Evolutionary conservation across 2,797 vertebrate genomes (phyloP).

Genomic region (Sebastes hubbsi): DNA sequence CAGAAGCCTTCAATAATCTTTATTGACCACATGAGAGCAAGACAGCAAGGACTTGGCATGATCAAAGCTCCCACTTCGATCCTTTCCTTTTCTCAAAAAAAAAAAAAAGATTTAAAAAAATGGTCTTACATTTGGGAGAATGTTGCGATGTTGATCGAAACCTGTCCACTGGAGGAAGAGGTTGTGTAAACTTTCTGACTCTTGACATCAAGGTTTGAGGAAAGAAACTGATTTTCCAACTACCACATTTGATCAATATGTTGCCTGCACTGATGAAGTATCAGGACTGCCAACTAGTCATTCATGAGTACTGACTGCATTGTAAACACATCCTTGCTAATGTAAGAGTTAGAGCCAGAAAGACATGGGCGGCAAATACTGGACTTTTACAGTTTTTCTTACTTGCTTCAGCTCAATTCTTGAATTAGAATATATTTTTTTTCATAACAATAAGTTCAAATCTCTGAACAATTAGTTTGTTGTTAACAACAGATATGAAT

Average conservation of each 20-base stretch:
- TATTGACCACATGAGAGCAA: constrained; percentile 47
- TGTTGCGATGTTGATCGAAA: constrained; percentile 27
- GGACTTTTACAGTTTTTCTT: no score
- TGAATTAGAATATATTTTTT: no score
- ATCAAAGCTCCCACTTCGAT: constrained; percentile 4
- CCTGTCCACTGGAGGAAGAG: not conserved
- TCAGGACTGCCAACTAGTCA: not conserved
- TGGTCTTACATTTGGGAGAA: not conserved
- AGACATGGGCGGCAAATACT: no score
- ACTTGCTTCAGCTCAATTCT: no score
- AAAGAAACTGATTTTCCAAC: constrained; percentile 24
- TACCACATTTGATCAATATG: constrained; percentile 31
- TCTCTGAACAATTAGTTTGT: no score
- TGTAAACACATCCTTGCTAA: no score
- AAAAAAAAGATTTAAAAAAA: not conserved
- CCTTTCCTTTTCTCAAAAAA: not conserved
- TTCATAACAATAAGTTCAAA: no score
- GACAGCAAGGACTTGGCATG: constrained; percentile 1
- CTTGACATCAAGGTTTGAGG: not conserved
- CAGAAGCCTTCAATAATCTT: constrained; percentile 39
- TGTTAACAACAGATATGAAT: no score
- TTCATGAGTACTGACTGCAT: not conserved
- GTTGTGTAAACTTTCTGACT: constrained; percentile 7
- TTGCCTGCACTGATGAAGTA: constrained; percentile 7
- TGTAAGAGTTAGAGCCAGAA: no score